Percentiles rank a stretch among this genome's conserved stretches.
These are phyloP conservation scores for Sebastolobus alascanus DNA, from an alignment of 2,797 vertebrate species.

Conservation along the genomic window DNA sequence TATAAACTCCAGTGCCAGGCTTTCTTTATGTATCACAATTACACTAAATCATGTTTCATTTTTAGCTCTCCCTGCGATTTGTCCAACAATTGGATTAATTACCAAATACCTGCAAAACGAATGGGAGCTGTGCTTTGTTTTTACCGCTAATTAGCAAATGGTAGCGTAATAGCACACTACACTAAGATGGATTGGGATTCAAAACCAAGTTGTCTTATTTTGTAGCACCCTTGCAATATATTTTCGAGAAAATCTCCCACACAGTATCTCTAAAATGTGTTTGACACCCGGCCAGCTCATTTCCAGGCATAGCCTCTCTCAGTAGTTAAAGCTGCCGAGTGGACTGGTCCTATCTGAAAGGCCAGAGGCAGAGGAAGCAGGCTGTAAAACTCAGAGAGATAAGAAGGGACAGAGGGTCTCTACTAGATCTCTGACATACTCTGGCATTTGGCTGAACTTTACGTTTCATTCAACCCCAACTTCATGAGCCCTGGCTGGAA, in stretches of 20 bases:
- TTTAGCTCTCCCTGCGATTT: background rate
- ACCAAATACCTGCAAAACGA: background rate
- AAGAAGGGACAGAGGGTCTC: slow-evolving; percentile 53
- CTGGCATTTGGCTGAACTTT: slow-evolving; percentile 69
- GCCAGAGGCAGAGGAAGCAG: slow-evolving; percentile 41
- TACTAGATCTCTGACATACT: slow-evolving; percentile 54
- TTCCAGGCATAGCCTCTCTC: slow-evolving; percentile 28
- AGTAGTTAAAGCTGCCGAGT: slow-evolving; percentile 41
- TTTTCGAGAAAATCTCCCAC: background rate
- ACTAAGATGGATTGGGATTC: background rate
- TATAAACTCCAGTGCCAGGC: background rate
- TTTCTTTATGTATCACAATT: background rate
- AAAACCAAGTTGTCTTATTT: background rate
- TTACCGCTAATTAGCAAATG: background rate
- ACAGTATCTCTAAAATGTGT: slow-evolving; percentile 16
- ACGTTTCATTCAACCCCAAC: slow-evolving; percentile 58
- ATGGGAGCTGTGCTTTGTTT: background rate
- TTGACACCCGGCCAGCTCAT: slow-evolving; percentile 27
- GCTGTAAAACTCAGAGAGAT: slow-evolving; percentile 59
- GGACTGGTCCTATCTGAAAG: slow-evolving; percentile 45
- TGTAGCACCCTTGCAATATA: background rate
- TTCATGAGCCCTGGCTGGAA: slow-evolving; percentile 40
- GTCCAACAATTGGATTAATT: background rate
- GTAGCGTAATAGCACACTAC: background rate
- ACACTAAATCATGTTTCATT: background rate